These are phyloP conservation scores for Catharus bicknelli DNA, from an alignment of 2,113 vertebrate species.

Conservation along the genomic window DNA sequence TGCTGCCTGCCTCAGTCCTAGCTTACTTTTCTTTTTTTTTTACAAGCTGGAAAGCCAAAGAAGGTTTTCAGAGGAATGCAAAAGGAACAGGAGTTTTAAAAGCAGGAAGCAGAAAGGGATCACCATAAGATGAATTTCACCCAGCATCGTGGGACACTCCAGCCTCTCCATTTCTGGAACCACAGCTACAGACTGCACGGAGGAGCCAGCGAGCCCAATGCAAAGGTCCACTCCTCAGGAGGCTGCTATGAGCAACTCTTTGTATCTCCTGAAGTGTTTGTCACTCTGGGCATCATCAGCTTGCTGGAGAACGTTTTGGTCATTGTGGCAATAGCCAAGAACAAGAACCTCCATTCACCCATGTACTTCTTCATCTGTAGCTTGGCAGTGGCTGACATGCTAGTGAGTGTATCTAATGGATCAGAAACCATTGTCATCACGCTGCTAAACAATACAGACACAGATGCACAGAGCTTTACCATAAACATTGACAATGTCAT, in stretches of 20 bases:
- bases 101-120: not conserved
- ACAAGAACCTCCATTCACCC: constrained; percentile 93
- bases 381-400: constrained; percentile 92
- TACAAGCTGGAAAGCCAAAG: constrained; percentile 7
- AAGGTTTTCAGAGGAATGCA: not conserved
- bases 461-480: constrained; percentile 77
- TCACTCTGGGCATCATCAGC: constrained; percentile 89
- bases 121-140: constrained; percentile 81
- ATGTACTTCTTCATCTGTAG: constrained; percentile 99
- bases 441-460: constrained; percentile 81
- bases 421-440: constrained; percentile 93
- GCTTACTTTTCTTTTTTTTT: not conserved
- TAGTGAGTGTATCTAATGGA: constrained; percentile 93
- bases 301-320: constrained; percentile 92
- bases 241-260: constrained; percentile 93
- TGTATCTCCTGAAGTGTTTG: constrained; percentile 90
- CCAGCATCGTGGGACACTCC: constrained; percentile 57
- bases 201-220: constrained; percentile 54
- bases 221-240: constrained; percentile 70
- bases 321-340: constrained; percentile 88
- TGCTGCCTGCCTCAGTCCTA: not conserved
- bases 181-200: constrained; percentile 51
- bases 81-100: not conserved
- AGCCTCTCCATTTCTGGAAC: constrained; percentile 77
- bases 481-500: constrained; percentile 93